A percentile compares a stretch with the other conserved stretches of the same genome.
Conservation (phyloP, 1,140 invertebrate genomes). For the Hirudo medicinalis region DNA sequence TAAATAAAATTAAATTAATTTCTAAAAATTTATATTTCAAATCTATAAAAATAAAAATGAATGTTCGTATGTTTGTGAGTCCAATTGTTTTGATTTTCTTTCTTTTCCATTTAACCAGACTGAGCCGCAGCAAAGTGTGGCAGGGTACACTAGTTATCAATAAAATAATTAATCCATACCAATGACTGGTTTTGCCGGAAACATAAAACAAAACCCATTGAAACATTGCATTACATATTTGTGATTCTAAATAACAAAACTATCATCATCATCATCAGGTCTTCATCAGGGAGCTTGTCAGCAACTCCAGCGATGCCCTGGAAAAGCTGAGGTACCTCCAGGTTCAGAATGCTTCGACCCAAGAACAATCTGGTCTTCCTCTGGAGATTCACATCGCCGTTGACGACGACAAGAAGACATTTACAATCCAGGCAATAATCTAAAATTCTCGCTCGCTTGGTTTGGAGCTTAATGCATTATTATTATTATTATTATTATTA, state of each 20-base stretch:
- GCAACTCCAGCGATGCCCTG: slow-evolving; percentile 68
- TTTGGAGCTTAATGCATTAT: slow-evolving; percentile 11
- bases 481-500: neutral
- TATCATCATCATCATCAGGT: slow-evolving; percentile 54
- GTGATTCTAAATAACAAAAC: neutral
- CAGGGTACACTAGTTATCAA: no score
- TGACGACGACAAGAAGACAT: slow-evolving; percentile 71
- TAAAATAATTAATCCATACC: no score
- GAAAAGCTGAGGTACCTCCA: slow-evolving; percentile 67
- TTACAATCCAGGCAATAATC: slow-evolving; percentile 51
- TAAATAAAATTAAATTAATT: no score
- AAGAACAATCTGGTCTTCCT: slow-evolving; percentile 71
- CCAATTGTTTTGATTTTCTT: no score
- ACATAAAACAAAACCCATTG: no score
- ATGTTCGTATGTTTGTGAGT: no score
- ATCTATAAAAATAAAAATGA: no score
- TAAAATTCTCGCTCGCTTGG: neutral
- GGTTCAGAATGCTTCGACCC: slow-evolving; percentile 54
- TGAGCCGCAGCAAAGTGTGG: no score
- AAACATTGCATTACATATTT: neutral
- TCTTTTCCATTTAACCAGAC: no score
- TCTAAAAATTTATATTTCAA: no score
- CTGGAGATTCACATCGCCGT: slow-evolving; percentile 79
- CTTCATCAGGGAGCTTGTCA: slow-evolving; percentile 89
- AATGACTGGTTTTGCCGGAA: no score